Percentiles rank a stretch among this genome's conserved stretches.
Conservation (phyloP, 2,888 invertebrate genomes). For the Notodonta ziczac region DNA sequence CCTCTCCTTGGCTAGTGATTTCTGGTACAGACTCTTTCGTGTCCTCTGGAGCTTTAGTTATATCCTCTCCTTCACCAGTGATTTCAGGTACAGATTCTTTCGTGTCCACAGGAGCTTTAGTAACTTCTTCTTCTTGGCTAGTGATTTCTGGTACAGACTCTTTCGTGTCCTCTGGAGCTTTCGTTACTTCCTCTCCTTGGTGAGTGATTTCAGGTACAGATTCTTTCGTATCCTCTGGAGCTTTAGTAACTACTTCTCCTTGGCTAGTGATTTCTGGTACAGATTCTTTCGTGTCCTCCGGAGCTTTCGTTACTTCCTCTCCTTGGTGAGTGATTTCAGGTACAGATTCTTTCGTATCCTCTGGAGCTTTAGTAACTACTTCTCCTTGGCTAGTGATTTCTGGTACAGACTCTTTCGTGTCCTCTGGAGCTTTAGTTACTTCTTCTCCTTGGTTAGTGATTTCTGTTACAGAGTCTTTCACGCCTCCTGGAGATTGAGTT, state of each 20-base stretch:
- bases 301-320: constrained; percentile 1
- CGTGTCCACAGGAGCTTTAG: background rate
- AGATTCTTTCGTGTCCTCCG: background rate
- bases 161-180: constrained; percentile 1
- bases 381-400: background rate
- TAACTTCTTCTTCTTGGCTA: background rate
- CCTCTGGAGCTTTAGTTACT: background rate
- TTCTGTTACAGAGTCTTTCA: background rate
- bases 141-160: background rate
- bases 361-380: background rate
- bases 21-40: background rate
- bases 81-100: background rate
- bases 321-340: background rate
- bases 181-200: background rate
- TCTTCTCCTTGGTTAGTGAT: background rate
- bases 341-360: background rate
- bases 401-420: background rate
- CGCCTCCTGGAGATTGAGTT: background rate
- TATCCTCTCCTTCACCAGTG: background rate
- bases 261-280: background rate
- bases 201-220: background rate
- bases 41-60: background rate
- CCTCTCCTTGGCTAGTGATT: background rate
- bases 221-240: background rate
- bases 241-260: constrained; percentile 1